Base-by-base conservation (phyloP, 2,797 vertebrate genomes). In the Silurus lanzhouensis region DNA sequence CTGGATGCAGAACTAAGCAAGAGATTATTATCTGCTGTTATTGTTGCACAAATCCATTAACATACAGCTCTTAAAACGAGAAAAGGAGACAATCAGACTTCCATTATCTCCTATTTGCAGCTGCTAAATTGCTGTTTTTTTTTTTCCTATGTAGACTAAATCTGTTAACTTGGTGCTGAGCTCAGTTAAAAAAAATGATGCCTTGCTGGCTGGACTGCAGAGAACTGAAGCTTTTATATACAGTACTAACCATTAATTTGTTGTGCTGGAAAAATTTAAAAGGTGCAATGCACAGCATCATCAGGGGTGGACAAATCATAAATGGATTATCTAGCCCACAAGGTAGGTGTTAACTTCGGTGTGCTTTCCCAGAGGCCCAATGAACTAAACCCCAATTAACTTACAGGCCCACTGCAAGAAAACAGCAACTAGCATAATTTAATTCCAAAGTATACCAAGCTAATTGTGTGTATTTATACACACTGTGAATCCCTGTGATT, bases 101-200 rank as follows among this genome's bases (percentile, higher is more conserved):
- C 20, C 61, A 46, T 82, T 75, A 74, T 81, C 84, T 27, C 14
- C 19, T 25, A 17, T 76, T 67, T 60, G 64, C 78, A 66, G 58
- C 60, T 81, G 19, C 14, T 48, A 52, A 52, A 61, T 55, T 27
- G 31, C 27, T 77, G 55, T 17, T 31, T 31, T 74, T 77, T 74
- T 77, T 58, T 77, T 58, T 20, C 75, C 13, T 13, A 58, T 31
- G 25, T 58, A 58, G 74, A 5, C 25, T 31, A 76, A 31, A 27
- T 76, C 25, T 10, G n/a, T 58, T 61, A 60, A 38, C 75, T 22
- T 78, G 58, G 46, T 80, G 38, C 60, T 63, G 38, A 48, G 60
- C 60, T 64, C 6, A 5, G 31, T 48, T 64, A 0, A 31, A 48
- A n/a, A 63, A 64, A 80, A 80, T 48, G 38, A 25, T 5, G 6